Evolutionary conservation across 2,888 invertebrate genomes (phyloP).

Genomic region (Seladonia tumulorum): DNA sequence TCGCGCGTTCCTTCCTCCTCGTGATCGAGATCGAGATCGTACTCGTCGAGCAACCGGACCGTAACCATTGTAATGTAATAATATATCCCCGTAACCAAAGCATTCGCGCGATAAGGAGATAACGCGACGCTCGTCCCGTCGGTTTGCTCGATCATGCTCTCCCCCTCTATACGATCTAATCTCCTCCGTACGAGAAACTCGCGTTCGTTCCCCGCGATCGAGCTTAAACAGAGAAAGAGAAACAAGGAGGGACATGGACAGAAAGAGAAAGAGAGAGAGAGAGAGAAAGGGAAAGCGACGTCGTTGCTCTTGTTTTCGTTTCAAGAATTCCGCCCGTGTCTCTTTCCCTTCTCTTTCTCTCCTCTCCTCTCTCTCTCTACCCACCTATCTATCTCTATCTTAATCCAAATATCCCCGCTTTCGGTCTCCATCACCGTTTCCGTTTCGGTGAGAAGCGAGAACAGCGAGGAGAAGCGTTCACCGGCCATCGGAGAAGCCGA

Average conservation of each 20-base stretch:
- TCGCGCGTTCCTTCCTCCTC: background rate
- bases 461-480: slow-evolving; percentile 9
- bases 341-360: background rate
- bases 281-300: background rate
- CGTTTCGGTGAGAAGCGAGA: slow-evolving; percentile 10
- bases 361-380: background rate
- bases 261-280: background rate
- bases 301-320: slow-evolving; percentile 5
- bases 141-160: slow-evolving; percentile 33
- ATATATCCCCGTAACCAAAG: slow-evolving; percentile 46
- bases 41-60: slow-evolving; percentile 33
- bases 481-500: slow-evolving; percentile 5
- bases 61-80: slow-evolving; percentile 20
- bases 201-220: slow-evolving; percentile 43
- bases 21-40: background rate
- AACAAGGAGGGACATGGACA: background rate
- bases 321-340: background rate
- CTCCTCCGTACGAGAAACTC: slow-evolving; percentile 34
- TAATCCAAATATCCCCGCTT: background rate
- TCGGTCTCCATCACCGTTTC: slow-evolving; percentile 1
- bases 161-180: slow-evolving; percentile 30
- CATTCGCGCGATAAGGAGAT: slow-evolving; percentile 21
- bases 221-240: slow-evolving; percentile 29
- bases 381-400: background rate
- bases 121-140: slow-evolving; percentile 27